Percentiles rank a stretch among this genome's conserved stretches.
Evolutionary conservation across 2,797 vertebrate species (phyloP).

Genomic region (Rhodeus uyekii): DNA sequence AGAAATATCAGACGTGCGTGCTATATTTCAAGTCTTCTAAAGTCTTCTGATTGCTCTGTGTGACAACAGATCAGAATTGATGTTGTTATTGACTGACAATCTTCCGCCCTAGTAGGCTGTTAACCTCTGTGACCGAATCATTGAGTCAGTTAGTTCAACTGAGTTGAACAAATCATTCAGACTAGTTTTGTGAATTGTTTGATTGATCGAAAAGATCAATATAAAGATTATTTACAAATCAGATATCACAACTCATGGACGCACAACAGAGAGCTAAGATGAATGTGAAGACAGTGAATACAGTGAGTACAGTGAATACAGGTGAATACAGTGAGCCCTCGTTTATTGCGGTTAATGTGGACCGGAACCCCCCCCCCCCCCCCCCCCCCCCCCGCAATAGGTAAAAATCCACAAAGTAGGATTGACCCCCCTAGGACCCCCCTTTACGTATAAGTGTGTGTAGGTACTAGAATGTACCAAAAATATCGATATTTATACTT

Average conservation of each 20-base stretch:
- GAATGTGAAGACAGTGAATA: too few species aligned
- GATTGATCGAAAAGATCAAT: not conserved
- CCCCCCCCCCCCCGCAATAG: too few species aligned
- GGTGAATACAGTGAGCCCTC: too few species aligned
- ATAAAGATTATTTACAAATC: not conserved
- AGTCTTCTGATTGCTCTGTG: not conserved
- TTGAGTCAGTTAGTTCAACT: not conserved
- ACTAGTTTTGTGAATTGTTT: slow-evolving; percentile 4
- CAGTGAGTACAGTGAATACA: too few species aligned
- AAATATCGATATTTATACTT: too few species aligned
- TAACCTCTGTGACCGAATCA: not conserved
- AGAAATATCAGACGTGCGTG: not conserved
- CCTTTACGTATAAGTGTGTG: too few species aligned
- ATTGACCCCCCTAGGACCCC: too few species aligned
- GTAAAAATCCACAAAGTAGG: too few species aligned
- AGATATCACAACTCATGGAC: not conserved
- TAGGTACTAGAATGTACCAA: too few species aligned
- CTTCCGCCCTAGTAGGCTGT: slow-evolving; percentile 2
- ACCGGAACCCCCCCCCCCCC: too few species aligned
- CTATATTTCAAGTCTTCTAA: not conserved
- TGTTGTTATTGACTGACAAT: not conserved
- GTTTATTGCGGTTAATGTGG: too few species aligned
- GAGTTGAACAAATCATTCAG: not conserved
- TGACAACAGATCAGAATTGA: not conserved
- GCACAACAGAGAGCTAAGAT: not conserved